phyloP scores from a whole-genome alignment of 2,888 invertebrate species.

The Diloba caeruleocephala region DNA sequence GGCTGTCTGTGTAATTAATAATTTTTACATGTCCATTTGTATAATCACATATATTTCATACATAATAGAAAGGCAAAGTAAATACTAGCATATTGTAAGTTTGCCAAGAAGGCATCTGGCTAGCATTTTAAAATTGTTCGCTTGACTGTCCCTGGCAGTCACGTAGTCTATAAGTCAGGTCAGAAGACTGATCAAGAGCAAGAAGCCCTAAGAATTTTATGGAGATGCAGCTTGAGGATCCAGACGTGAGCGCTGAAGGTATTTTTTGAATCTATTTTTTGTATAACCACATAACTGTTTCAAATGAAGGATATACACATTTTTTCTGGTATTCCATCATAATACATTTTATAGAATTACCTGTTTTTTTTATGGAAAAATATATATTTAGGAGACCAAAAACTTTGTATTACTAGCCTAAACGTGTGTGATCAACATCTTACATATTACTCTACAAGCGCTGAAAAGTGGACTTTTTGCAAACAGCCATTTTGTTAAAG shows the following conservation, averaged over 20 bases:
- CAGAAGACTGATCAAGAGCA: conserved; percentile 88
- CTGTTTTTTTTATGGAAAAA: conserved; percentile 35
- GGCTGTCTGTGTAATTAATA: conserved; percentile 66
- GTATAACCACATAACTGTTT: conserved; percentile 78
- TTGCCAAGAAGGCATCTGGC: conserved; percentile 77
- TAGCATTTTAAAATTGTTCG: conserved; percentile 88
- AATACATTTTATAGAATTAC: conserved; percentile 35
- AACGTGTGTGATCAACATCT: conserved; percentile 29
- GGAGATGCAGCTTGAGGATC: conserved; percentile 87
- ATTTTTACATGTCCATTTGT: conserved; percentile 59
- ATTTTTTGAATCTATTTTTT: conserved; percentile 88
- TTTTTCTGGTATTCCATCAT: conserved; percentile 54
- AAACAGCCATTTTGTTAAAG: conserved; percentile 33
- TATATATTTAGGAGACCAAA: conserved; percentile 34
- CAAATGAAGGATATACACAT: conserved; percentile 53
- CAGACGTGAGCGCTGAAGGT: conserved; percentile 85
- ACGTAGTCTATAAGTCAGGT: conserved; percentile 89
- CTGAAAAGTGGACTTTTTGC: conserved; percentile 27
- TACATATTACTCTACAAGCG: conserved; percentile 24
- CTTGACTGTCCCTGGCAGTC: conserved; percentile 89
- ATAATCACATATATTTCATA: conserved; percentile 52
- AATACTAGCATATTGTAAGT: conserved; percentile 68
- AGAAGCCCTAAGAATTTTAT: conserved; percentile 86
- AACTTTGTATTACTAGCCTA: conserved; percentile 11
- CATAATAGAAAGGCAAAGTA: conserved; percentile 51